Evolutionary conservation across 1,140 invertebrate species (phyloP), one percentile per base, ranked within the genome.

Genomic region (Potamilus streckersoni): DNA sequence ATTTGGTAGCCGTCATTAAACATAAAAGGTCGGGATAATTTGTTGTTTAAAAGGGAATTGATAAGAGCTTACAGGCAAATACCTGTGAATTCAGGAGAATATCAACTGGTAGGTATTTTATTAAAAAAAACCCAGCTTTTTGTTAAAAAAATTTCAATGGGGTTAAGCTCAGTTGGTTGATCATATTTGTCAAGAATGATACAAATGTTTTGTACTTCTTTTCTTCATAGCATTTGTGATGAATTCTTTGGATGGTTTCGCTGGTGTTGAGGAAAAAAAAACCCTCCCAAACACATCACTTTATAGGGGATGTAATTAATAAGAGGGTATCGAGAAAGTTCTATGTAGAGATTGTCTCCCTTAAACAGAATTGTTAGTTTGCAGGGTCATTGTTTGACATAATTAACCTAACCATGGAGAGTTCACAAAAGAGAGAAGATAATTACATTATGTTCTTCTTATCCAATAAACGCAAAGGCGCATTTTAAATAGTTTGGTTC

Each of bases 111-210:
- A 38, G 38, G 4, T 38, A 6, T 38, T 38, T 4, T 38, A 38
- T 38, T 0, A 8, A 38, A 38, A 38, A 38, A n/a, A n/a, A n/a
- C n/a, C n/a, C 23, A 38, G 4, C 8, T 6, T 38, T 38, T 38
- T 38, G 38, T 6, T 38, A 6, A 4, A 38, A 6, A 4, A 38
- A 4, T 38, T 38, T 38, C 8, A 8, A 38, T 38, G 38, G 4
- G 8, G 38, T 38, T 38, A 38, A 4, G 38, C 1, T 62, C 58
- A 23, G 1, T 23, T 23, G n/a, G 58, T 31, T 13, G 72, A 57
- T 31, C 59, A 69, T 3, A 69, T 74, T 69, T 74, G 73, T 69
- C 66, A 74, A 66, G 72, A n/a, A 57, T 74, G 4, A 69, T 59
- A 8, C 57, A n/a, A 60, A 11, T 12, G 65, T 8, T 8, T 38